Evolutionary conservation across 1,140 invertebrate species (phyloP), one percentile per base, ranked within the genome.

Genomic region (Hormaphis cornu): DNA sequence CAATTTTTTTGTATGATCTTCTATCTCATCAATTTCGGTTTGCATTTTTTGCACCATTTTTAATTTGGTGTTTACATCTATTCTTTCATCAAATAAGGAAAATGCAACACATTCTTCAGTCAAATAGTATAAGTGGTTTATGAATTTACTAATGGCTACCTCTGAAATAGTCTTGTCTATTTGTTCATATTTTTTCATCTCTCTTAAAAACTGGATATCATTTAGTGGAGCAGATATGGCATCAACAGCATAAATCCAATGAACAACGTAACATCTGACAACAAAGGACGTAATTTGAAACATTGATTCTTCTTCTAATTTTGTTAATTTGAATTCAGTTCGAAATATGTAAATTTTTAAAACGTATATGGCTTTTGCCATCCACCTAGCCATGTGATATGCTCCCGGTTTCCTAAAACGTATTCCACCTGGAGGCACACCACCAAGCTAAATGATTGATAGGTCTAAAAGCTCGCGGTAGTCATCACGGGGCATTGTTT

Each of bases 401-500:
- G 76, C 72, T 69, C 74, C 74, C 58, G 75, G 75, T 71, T 75
- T 72, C 42, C 74, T 72, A 56, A 80, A 76, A 69, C 73, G 73
- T 26, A 76, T 56, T 74, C 77, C 75, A 63, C 72, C 72, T 26
- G 74, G 74, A 52, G 40, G 70, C 69, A 75, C 71, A 71, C 72
- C 76, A 24, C 76, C 78, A 50, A 81, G 74, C 73, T 79, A 80
- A 37, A 80, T 76, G 35, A 78, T 72, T 20, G 35, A 73, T 53
- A 80, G 70, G 73, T 79, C 74, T 6, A 80, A 71, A 9, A 80
- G 66, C 75, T 80, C 76, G 20, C 74, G 73, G 70, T 80, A 79
- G 72, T 80, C 77, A 59, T 74, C 70, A 66, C 74, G 63, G 8
- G 72, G 74, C 59, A 70, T 58, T 53, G 74, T 63, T 52, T 58